Evolutionary conservation across 2,797 vertebrate species (phyloP).

Genomic region (Hippoglossus hippoglossus): DNA sequence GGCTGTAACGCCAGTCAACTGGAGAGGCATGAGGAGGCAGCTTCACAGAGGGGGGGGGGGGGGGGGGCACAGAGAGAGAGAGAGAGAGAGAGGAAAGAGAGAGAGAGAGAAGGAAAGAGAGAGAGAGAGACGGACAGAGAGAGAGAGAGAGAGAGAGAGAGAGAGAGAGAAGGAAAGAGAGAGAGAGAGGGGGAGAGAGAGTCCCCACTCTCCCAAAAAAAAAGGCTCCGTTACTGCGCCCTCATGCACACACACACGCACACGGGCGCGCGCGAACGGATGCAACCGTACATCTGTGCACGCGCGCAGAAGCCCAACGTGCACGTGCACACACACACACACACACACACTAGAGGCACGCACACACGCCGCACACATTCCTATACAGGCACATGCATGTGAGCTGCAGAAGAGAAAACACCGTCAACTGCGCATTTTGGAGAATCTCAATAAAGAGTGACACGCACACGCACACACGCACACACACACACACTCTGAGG

Average conservation of each 20-base stretch:
- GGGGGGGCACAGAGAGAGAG: background rate
- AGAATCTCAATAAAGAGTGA: too few relatives aligned
- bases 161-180: conserved; percentile 4
- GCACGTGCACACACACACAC: conserved; percentile 25
- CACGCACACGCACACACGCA: background rate
- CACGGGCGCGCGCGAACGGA: conserved; percentile 32
- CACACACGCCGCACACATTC: conserved; percentile 19
- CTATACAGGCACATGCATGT: conserved; percentile 15
- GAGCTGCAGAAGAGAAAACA: too few relatives aligned
- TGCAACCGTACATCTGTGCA: background rate
- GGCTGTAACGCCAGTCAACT: conserved; percentile 64
- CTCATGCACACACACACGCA: background rate
- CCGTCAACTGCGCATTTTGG: too few relatives aligned
- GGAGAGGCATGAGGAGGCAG: conserved; percentile 66
- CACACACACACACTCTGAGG: background rate
- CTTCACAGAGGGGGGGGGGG: conserved; percentile 12
- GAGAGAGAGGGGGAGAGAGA: conserved; percentile 6
- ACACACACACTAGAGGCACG: conserved; percentile 6
- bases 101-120: background rate
- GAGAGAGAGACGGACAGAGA: background rate
- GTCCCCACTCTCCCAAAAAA: background rate
- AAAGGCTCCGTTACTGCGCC: background rate
- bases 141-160: too few relatives aligned
- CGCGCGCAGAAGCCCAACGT: background rate
- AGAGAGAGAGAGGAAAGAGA: background rate